Base-by-base conservation (phyloP, 1,140 invertebrate genomes). In the Tetranychus urticae region DNA sequence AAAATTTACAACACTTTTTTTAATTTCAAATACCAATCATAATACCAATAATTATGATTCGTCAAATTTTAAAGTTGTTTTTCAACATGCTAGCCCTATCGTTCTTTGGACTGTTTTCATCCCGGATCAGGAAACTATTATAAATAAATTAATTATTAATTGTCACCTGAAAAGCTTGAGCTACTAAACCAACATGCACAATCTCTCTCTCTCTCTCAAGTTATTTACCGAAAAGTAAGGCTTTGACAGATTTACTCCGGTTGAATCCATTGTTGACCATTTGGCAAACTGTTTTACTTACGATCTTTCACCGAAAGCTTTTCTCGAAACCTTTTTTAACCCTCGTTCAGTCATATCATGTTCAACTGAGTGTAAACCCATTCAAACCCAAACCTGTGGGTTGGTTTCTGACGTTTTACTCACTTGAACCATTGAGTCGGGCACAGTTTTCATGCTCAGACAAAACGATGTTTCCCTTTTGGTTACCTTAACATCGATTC, bases 151-250 rank as follows among this genome's bases (percentile, higher is more conserved):
- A n/a, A n/a, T n/a, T n/a, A n/a, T n/a, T n/a, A n/a, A n/a, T n/a
- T n/a, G n/a, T n/a, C n/a, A n/a, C n/a, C n/a, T n/a, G n/a, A n/a
- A n/a, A n/a, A n/a, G n/a, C n/a, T n/a, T n/a, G n/a, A n/a, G n/a
- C n/a, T n/a, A n/a, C n/a, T n/a, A n/a, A n/a, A n/a, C n/a, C n/a
- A n/a, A n/a, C n/a, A n/a, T n/a, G n/a, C n/a, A n/a, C n/a, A n/a
- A n/a, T n/a, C n/a, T n/a, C 91, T 0, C 78, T 90, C 58, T 85
- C 92, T 2, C 75, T 98, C 58, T 91, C 96, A 73, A 97, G 97
- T 72, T 97, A 92, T 73, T 75, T 98, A 50, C 78, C 92, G 33
- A 84, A 94, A 1, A 97, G 92, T 0, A 73, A 91, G 1, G 70
- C 90, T 91, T 0, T 77, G 88, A 58, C 92, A 97, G n/a, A n/a